Conservation (phyloP, 2,797 vertebrate genomes). For the Gephyroberyx darwinii region DNA sequence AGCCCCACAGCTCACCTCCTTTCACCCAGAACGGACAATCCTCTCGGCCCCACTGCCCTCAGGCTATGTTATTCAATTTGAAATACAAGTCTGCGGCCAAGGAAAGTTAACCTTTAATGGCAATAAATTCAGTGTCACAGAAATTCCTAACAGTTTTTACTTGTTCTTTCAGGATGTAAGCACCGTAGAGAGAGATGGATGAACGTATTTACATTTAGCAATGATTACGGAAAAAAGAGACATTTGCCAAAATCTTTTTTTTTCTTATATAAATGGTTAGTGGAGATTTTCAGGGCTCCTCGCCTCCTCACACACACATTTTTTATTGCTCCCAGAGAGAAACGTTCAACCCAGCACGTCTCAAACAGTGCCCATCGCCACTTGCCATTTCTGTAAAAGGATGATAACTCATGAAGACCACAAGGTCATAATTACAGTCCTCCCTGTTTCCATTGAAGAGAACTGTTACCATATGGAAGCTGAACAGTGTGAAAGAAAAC, state of each 20-base stretch:
- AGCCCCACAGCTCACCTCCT: constrained; percentile 40
- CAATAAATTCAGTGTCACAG: constrained; percentile 52
- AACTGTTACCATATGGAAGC: constrained; percentile 42
- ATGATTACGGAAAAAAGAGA: constrained; percentile 27
- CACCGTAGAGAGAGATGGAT: constrained; percentile 44
- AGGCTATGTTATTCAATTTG: constrained; percentile 50
- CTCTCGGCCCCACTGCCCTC: constrained; percentile 37
- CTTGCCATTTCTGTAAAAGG: constrained; percentile 47
- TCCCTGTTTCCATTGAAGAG: constrained; percentile 39
- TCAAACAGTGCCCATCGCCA: constrained; percentile 26
- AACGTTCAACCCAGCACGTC: constrained; percentile 43
- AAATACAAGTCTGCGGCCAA: constrained; percentile 47
- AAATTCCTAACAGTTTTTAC: constrained; percentile 55
- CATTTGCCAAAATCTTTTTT: constrained; percentile 44
- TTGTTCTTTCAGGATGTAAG: constrained; percentile 39
- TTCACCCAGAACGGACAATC: constrained; percentile 26
- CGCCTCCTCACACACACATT: constrained; percentile 16
- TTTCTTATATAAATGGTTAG: constrained; percentile 26
- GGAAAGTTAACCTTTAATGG: constrained; percentile 54
- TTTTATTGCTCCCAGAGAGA: constrained; percentile 19
- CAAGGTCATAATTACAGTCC: constrained; percentile 59
- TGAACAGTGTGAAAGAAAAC: constrained; percentile 40
- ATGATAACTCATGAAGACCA: constrained; percentile 48
- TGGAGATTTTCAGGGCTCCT: constrained; percentile 33
- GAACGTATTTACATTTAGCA: constrained; percentile 45